These are phyloP conservation scores for Xiphias gladius DNA, from an alignment of 2,113 vertebrate species.

Conservation along the genomic window DNA sequence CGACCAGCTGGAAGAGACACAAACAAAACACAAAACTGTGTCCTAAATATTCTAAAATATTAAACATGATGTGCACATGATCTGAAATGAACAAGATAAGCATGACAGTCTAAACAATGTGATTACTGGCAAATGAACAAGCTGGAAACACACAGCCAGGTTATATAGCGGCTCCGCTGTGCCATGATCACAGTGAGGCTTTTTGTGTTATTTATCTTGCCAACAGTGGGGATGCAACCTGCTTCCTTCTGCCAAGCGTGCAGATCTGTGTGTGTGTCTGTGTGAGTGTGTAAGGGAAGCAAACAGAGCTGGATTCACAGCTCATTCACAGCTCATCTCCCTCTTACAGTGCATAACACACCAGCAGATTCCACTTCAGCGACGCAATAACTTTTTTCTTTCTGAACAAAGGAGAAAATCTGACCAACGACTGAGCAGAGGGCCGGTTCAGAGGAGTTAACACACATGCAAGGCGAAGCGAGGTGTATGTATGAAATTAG, in stretches of 20 bases:
- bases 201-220: slow-evolving; percentile 57
- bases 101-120: slow-evolving; percentile 5
- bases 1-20: slow-evolving; percentile 87
- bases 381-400: slow-evolving; percentile 4
- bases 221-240: slow-evolving; percentile 34
- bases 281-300: neutral
- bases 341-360: slow-evolving; percentile 31
- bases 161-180: slow-evolving; percentile 33
- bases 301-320: slow-evolving; percentile 32
- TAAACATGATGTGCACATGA: neutral
- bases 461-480: neutral
- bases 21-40: slow-evolving; percentile 7
- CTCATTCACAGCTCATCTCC: slow-evolving; percentile 37
- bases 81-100: slow-evolving; percentile 12
- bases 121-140: slow-evolving; percentile 6
- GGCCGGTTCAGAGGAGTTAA: neutral
- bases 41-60: neutral
- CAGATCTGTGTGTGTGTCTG: neutral
- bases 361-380: slow-evolving; percentile 12
- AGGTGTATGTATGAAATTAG: slow-evolving; percentile 67
- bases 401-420: slow-evolving; percentile 22
- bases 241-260: slow-evolving; percentile 48
- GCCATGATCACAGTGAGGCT: slow-evolving; percentile 45
- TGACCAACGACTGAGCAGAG: neutral
- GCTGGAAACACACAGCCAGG: slow-evolving; percentile 31